Evolutionary conservation across 2,888 invertebrate genomes (phyloP), one percentile per base, ranked within the genome.

Genomic region (Cryptophagus acutangulus): DNA sequence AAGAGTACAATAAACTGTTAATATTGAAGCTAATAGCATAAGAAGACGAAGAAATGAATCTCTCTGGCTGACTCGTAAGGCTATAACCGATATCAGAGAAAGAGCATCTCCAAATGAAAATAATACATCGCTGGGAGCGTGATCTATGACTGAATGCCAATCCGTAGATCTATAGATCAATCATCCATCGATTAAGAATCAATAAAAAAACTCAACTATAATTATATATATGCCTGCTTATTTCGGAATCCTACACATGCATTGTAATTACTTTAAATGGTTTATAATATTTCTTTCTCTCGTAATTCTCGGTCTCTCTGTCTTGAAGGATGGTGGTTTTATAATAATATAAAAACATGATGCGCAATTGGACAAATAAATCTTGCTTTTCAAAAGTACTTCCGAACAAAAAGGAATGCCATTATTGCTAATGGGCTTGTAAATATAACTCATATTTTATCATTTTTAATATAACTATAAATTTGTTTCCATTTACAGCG

Each of bases 211-310:
- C 53, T 52, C 48, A 53, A 51, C 57, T 54, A 55, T 63, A 63
- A 66, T 64, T 64, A 52, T 46, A 49, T 39, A 60, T 16, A 31
- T 12, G 43, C 36, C 42, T 57, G 61, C 58, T 67, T 62, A 66
- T 65, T 66, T 64, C 59, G 66, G 66, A 66, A 66, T 66, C 62
- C 66, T 61, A 64, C 64, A 62, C 65, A 64, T 61, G 64, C 67
- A 65, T 66, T 65, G 31, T 66, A 66, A 66, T 66, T 67, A 67
- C 61, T 61, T 55, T 65, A 66, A 67, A 65, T 61, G 66, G 60
- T 62, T 58, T 54, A 51, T 37, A 33, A 8, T 20, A 6, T 20
- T n/a, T 20, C 24, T 20, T 20, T 20, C 24, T 20, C 40, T 45
- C n/a, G n/a, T n/a, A n/a, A n/a, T n/a, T n/a, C n/a, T n/a, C n/a